These are phyloP conservation scores for Acronicta leporina DNA, from an alignment of 2,888 invertebrate species.

Conservation along the genomic window DNA sequence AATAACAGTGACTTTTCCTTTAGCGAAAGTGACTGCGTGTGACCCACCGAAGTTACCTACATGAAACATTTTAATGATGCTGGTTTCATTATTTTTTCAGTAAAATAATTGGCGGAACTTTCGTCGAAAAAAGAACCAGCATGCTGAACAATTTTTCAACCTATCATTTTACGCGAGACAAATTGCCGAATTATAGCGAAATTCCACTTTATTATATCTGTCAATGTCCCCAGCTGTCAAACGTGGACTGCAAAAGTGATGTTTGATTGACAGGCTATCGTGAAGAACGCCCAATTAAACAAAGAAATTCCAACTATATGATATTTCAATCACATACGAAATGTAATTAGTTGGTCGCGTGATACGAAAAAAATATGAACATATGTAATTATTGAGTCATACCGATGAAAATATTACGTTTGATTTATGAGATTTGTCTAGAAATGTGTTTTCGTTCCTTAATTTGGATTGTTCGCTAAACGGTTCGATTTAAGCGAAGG, in stretches of 20 bases:
- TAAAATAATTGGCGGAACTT: conserved; percentile 32
- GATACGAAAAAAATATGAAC: conserved; percentile 45
- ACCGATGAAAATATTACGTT: conserved; percentile 49
- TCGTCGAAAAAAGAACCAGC: conserved; percentile 31
- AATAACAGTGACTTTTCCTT: neutral
- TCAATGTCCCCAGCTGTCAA: conserved; percentile 46
- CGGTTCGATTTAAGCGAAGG: conserved; percentile 5
- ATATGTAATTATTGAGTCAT: conserved; percentile 53
- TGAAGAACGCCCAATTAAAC: conserved; percentile 48
- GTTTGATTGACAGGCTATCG: conserved; percentile 47
- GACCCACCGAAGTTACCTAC: conserved; percentile 39
- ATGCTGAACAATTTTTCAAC: conserved; percentile 31
- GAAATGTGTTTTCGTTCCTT: conserved; percentile 36
- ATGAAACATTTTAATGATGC: conserved; percentile 30
- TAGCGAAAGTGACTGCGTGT: conserved; percentile 16
- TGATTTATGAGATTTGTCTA: conserved; percentile 44
- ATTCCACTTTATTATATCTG: conserved; percentile 38
- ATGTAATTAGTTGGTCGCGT: conserved; percentile 48
- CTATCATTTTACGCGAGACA: conserved; percentile 39
- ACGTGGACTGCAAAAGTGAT: conserved; percentile 28
- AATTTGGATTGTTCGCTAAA: conserved; percentile 27
- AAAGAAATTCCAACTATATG: conserved; percentile 44
- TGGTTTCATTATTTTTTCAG: conserved; percentile 6
- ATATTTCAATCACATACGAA: conserved; percentile 52
- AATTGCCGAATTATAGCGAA: conserved; percentile 49